These are phyloP conservation scores for Umimayanthus chanpuru DNA, from an alignment of 92 coral and sea anemone species.

Conservation along the genomic window DNA sequence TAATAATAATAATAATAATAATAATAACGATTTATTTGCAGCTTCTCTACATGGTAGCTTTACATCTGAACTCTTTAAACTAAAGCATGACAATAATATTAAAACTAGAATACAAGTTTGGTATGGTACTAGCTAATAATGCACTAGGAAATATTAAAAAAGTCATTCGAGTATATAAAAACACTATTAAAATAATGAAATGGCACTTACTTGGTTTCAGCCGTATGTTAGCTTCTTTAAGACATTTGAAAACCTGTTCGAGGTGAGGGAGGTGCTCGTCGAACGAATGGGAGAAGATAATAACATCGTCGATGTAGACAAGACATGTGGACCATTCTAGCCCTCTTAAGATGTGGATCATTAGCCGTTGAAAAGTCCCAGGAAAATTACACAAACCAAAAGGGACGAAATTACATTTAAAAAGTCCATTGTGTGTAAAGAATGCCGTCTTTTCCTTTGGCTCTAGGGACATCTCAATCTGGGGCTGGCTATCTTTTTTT, in stretches of 20 bases:
- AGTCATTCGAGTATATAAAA: no score
- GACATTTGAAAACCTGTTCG: constrained; percentile 49
- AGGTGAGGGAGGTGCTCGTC: constrained; percentile 54
- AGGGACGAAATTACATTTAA: constrained; percentile 49
- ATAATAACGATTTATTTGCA: no score
- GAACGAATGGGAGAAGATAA: constrained; percentile 25
- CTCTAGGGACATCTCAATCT: constrained; percentile 41
- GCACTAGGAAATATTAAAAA: no score
- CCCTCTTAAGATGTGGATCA: constrained; percentile 48
- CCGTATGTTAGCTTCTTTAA: constrained; percentile 58
- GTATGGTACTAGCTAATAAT: no score
- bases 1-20: no score
- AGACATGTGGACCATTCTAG: constrained; percentile 45
- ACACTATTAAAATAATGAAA: no score
- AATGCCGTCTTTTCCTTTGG: no score
- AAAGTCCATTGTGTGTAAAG: constrained; percentile 27
- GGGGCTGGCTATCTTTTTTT: constrained; percentile 45
- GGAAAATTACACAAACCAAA: constrained; percentile 61
- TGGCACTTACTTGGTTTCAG: constrained; percentile 67
- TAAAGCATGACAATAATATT: no score
- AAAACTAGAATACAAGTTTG: no score
- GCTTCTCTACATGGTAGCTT: no score
- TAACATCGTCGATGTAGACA: constrained; percentile 59
- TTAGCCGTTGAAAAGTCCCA: constrained; percentile 53
- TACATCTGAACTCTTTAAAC: no score